These are phyloP conservation scores for Bradypodion pumilum DNA, from an alignment of 2,797 vertebrate genomes.

Conservation along the genomic window DNA sequence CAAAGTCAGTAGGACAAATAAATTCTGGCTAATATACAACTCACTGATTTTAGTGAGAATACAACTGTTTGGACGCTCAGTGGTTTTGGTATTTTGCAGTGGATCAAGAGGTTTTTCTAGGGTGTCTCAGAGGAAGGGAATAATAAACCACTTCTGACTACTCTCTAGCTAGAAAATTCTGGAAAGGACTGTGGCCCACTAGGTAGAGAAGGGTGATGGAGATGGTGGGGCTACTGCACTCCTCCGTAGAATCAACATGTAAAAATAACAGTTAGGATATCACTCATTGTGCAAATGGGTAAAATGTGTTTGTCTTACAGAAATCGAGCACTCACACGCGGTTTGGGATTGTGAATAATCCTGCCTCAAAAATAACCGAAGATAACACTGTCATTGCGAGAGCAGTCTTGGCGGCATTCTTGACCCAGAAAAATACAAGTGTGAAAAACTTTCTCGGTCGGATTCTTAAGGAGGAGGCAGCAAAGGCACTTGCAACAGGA, in stretches of 20 bases:
- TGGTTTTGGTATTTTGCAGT: too few relatives aligned
- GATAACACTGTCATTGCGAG: constrained; percentile 87
- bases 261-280: too few relatives aligned
- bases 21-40: neutral
- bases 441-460: constrained; percentile 85
- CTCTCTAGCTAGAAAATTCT: too few relatives aligned
- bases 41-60: neutral
- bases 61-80: too few relatives aligned
- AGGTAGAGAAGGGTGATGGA: too few relatives aligned
- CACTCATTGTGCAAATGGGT: neutral
- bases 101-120: too few relatives aligned
- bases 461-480: constrained; percentile 86
- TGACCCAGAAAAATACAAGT: constrained; percentile 87
- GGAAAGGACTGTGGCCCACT: neutral
- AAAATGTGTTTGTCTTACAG: constrained; percentile 74
- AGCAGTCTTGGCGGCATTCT: constrained; percentile 88
- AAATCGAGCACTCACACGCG: constrained; percentile 84
- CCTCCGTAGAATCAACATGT: too few relatives aligned
- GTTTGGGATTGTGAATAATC: constrained; percentile 91
- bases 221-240: too few relatives aligned
- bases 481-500: constrained; percentile 82
- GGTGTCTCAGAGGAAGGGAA: too few relatives aligned
- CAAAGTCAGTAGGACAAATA: neutral
- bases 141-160: too few relatives aligned
- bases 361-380: constrained; percentile 84